A percentile compares a stretch with the other conserved stretches of the same genome.
These are phyloP conservation scores for Clusia tigrina DNA, from an alignment of 2,888 invertebrate species.

Conservation along the genomic window DNA sequence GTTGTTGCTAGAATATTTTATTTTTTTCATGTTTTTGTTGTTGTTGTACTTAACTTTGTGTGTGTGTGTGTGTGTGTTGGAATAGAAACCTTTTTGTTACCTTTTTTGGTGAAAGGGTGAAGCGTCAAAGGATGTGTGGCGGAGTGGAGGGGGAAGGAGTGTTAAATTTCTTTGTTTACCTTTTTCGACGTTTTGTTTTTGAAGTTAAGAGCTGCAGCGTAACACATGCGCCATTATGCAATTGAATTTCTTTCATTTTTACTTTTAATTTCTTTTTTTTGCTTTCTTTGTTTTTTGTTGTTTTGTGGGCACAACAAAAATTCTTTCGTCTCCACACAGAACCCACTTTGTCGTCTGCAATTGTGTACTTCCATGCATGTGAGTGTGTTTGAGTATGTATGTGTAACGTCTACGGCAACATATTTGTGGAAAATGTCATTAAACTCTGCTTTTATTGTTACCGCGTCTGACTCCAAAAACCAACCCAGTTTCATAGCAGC, in stretches of 20 bases:
- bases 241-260: constrained; percentile 47
- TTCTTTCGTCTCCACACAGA: background rate
- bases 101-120: background rate
- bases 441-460: background rate
- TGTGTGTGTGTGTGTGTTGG: constrained; percentile 31
- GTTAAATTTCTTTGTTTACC: no score
- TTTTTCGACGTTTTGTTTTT: no score
- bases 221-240: constrained; percentile 59
- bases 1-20: background rate
- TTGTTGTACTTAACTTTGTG: background rate
- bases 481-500: no score
- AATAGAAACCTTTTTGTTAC: constrained; percentile 49
- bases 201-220: constrained; percentile 32
- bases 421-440: constrained; percentile 8
- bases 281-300: constrained; percentile 21
- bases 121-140: background rate
- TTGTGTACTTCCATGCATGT: background rate
- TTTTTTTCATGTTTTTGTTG: background rate
- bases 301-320: constrained; percentile 4
- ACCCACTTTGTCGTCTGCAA: no score
- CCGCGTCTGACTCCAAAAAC: no score
- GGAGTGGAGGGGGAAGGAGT: background rate
- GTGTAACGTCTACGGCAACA: background rate
- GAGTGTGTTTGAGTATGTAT: background rate
- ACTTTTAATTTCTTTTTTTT: constrained; percentile 16